Base-by-base conservation (phyloP, 2,888 invertebrate genomes). In the Physocephala rufipes region DNA sequence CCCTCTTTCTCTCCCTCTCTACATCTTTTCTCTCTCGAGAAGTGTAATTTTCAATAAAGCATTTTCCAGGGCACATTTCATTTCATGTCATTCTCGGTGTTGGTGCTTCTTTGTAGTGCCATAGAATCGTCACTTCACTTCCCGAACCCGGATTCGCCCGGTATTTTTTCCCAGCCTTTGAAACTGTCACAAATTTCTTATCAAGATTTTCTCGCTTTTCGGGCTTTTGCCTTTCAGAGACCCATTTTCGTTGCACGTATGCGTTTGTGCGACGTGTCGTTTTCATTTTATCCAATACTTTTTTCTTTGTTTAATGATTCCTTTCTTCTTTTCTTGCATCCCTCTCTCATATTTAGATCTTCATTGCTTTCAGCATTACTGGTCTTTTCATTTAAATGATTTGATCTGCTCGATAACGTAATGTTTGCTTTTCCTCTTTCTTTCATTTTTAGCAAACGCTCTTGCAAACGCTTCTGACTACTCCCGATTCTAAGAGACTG, bases 41-140 rank as follows among this genome's bases (percentile, higher is more conserved):
- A 74, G 67, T 76, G 74, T 74, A 76, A 76, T 76, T 76, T 76
- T 72, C 67, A 64, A 55, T 75, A 76, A 75, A 75, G 74, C 74
- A 74, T 72, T 73, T 43, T 53, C 49, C 24, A 36, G 36, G 9
- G 36, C 36, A 26, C 51, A 58, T 58, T 36, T 55, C 71, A 63
- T 61, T 36, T 30, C 61, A 0, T 21, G 13, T 45, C 51, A 36
- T 1, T 3, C 24, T 24, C 55, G 30, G 19, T 47, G 21, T 64
- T 49, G 21, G 26, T 64, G 45, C 45, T 45, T 51, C 62, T 63
- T 58, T 43, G 24, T 47, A 67, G 36, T 30, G n/a, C 63, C 63
- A 15, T 62, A 7, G 28, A 53, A 13, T 21, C 24, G 15, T 28
- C 26, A n/a, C 12, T 30, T 26, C 63, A 0, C 26, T 43, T 28